A percentile compares a stretch with the other conserved stretches of the same genome.
Evolutionary conservation across 2,113 vertebrate species (phyloP).

Genomic region (Hiodon alosoides): DNA sequence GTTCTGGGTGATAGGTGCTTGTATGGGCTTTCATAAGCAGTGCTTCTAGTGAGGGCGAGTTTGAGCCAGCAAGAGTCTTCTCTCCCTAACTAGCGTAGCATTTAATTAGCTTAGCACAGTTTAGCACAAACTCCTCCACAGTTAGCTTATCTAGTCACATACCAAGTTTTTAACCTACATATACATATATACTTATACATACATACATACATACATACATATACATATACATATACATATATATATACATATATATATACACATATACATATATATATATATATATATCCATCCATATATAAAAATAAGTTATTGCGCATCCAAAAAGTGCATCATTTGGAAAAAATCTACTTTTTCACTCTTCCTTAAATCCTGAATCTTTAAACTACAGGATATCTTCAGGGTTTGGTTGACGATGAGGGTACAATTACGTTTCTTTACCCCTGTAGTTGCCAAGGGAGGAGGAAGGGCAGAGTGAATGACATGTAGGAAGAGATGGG

Average conservation of each 20-base stretch:
- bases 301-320: constrained; percentile 77
- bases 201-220: no score
- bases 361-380: constrained; percentile 27
- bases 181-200: constrained; percentile 10
- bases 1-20: constrained; percentile 46
- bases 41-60: constrained; percentile 38
- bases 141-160: constrained; percentile 30
- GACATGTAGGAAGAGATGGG: background rate
- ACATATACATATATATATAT: background rate
- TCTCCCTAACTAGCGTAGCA: constrained; percentile 20
- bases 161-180: constrained; percentile 25
- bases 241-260: no score
- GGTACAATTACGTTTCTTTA: background rate
- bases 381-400: constrained; percentile 23
- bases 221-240: no score
- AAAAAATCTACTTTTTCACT: constrained; percentile 60
- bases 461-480: background rate
- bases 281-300: constrained; percentile 48
- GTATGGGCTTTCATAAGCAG: constrained; percentile 47
- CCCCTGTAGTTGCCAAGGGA: background rate
- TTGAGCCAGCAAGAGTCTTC: constrained; percentile 42
- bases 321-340: constrained; percentile 70
- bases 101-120: no score
- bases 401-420: constrained; percentile 8
- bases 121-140: constrained; percentile 46